phyloP scores from a whole-genome alignment of 2,797 vertebrate species.

The Chanos chanos region DNA sequence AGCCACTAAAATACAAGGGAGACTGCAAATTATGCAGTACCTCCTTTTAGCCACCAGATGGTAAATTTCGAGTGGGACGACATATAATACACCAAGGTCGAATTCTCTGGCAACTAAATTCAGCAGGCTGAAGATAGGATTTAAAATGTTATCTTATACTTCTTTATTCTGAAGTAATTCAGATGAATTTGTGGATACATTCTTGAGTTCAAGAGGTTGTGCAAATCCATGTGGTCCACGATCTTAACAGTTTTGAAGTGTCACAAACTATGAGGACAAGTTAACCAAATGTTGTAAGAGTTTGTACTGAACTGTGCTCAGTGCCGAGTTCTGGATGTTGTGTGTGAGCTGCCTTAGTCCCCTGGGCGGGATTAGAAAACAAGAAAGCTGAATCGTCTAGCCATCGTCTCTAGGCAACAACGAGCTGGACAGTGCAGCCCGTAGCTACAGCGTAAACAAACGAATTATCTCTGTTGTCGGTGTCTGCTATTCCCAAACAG shows the following conservation, averaged over 20 bases:
- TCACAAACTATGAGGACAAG: too few species aligned
- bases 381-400: slow-evolving; percentile 9
- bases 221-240: too few species aligned
- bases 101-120: too few species aligned
- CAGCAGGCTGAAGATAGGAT: too few species aligned
- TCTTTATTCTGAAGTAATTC: too few species aligned
- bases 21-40: neutral
- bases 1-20: too few species aligned
- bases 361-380: slow-evolving; percentile 18
- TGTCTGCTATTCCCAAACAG: neutral
- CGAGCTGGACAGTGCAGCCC: slow-evolving; percentile 6
- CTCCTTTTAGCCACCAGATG: slow-evolving; percentile 3
- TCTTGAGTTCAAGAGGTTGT: too few species aligned
- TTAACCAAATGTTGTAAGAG: too few species aligned
- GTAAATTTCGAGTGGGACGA: neutral
- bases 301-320: neutral
- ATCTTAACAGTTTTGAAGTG: too few species aligned
- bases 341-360: slow-evolving; percentile 3
- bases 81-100: too few species aligned
- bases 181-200: too few species aligned
- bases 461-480: neutral
- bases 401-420: slow-evolving; percentile 41
- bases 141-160: too few species aligned
- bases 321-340: neutral
- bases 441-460: slow-evolving; percentile 27